Percentiles rank a stretch among this genome's conserved stretches.
Evolutionary conservation across 1,140 invertebrate genomes (phyloP).

Genomic region (Wasmannia auropunctata): DNA sequence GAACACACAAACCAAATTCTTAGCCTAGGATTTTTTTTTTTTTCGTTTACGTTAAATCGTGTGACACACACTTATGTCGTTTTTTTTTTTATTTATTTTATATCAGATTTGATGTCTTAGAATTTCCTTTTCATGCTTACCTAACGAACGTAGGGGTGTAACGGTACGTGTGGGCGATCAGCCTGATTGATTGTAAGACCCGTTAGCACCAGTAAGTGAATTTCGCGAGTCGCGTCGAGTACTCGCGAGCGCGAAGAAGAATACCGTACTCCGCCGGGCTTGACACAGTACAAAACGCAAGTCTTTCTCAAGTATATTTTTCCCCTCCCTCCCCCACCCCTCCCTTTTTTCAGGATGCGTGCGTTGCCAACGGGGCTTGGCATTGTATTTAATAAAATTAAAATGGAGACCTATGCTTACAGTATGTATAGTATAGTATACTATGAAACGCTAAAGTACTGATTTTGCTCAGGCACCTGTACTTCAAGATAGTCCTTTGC

Average conservation of each 20-base stretch:
- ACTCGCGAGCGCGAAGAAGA: conserved; percentile 61
- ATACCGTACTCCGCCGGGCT: conserved; percentile 47
- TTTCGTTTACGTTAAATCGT: conserved; percentile 68
- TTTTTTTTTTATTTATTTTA: no score
- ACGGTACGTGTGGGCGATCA: conserved; percentile 68
- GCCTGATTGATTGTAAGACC: conserved; percentile 73
- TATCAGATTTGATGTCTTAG: conserved; percentile 63
- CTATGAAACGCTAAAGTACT: conserved; percentile 76
- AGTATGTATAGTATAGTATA: conserved; percentile 67
- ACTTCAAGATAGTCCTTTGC: conserved; percentile 73
- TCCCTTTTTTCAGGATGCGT: conserved; percentile 5
- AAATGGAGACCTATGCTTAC: conserved; percentile 75
- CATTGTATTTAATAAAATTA: conserved; percentile 74
- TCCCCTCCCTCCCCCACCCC: no score
- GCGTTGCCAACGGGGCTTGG: conserved; percentile 73
- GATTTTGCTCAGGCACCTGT: conserved; percentile 73
- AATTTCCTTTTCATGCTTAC: conserved; percentile 65
- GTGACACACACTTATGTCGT: not conserved
- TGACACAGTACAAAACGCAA: conserved; percentile 65
- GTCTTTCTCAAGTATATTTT: conserved; percentile 34
- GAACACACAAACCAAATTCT: conserved; percentile 80
- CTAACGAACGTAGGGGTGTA: conserved; percentile 72
- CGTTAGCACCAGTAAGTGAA: conserved; percentile 72
- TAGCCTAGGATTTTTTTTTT: conserved; percentile 73
- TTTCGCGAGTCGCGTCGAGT: conserved; percentile 64